Base-by-base conservation (phyloP, 1,140 invertebrate species). In the Adelges cooleyi region DNA sequence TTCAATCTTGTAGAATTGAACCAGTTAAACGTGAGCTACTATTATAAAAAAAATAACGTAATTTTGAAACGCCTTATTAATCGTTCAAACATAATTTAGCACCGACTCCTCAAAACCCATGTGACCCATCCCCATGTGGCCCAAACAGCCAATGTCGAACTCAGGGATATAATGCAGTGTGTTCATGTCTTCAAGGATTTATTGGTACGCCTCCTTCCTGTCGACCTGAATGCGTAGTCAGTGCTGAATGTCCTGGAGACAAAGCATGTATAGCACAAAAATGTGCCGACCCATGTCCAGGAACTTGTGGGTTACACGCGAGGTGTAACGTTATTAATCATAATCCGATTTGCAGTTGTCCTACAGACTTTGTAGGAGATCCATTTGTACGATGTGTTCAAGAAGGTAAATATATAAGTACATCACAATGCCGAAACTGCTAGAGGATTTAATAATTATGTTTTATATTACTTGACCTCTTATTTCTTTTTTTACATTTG, bases 271-370 rank as follows among this genome's bases (percentile, higher is more conserved):
- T 91, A 56, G 80, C 84, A 67, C 82, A 85, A 69, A 90, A 88
- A 72, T 92, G 89, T 72, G 78, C 77, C 53, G 87, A 92, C 77
- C 90, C 90, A 6, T 94, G 90, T 69, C 77, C 80, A 15, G 84
- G 84, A 50, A 84, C 84, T 9, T 93, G 89, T 72, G 89, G 89
- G 4, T 76, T 84, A 13, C 84, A 87, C 70, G 86, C 89, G 29
- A 76, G 83, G 36, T 92, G 89, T 67, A 82, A 85, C 70, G 86
- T 90, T 1, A 80, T 84, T 54, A 86, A 88, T 70, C 90, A 92
- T 71, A 89, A 89, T 73, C 87, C 89, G 0, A 86, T 90, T 51
- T 92, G 90, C 69, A 86, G 84, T 59, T 93, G 90, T 73, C 82
- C 86, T 54, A 79, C 81, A 36, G 80, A 82, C 17, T 83, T 80